phyloP scores from a whole-genome alignment of 1,140 invertebrate genomes.

The Camponotus vicinus region DNA sequence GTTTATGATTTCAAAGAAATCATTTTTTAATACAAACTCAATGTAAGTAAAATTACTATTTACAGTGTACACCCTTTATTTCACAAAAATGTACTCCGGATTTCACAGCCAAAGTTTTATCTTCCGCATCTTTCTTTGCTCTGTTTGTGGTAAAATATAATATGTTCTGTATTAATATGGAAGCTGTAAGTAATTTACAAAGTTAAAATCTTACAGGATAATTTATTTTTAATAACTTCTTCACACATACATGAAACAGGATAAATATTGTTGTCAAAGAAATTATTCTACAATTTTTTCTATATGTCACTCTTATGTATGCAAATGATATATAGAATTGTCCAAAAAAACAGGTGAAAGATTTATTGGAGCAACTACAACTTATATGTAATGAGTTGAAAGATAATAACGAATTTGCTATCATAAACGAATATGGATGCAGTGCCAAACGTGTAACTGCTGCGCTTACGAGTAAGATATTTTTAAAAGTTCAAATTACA shows the following conservation, averaged over 20 bases:
- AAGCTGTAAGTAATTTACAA: background rate
- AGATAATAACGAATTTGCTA: slow-evolving; percentile 13
- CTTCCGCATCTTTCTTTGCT: background rate
- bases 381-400: background rate
- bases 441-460: background rate
- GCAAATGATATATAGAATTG: background rate
- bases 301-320: background rate
- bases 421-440: background rate
- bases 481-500: background rate
- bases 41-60: background rate
- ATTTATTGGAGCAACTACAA: background rate
- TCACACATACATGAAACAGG: too few species aligned
- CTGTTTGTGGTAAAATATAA: background rate
- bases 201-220: background rate
- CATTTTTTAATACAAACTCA: too few species aligned
- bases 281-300: background rate
- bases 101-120: background rate
- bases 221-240: too few species aligned
- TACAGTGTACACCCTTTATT: background rate
- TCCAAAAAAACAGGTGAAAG: background rate
- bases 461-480: background rate
- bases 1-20: too few species aligned
- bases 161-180: background rate
- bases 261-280: background rate
- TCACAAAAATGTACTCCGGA: background rate